Evolutionary conservation across 2,888 invertebrate species (phyloP).

Genomic region (Gastracanthus pulcherrimus): DNA sequence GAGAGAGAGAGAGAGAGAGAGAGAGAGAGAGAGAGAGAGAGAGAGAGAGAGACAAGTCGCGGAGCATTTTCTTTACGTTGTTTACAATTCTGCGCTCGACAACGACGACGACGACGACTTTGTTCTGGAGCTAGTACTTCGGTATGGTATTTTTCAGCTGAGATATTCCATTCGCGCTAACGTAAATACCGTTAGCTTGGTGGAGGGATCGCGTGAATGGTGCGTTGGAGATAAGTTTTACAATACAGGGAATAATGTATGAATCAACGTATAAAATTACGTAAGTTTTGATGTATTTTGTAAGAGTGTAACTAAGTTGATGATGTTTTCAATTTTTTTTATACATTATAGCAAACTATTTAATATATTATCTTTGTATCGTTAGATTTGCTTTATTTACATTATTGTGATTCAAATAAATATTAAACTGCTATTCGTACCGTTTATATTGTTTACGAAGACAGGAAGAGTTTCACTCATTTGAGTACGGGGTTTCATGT

Average conservation of each 20-base stretch:
- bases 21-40: constrained; percentile 19
- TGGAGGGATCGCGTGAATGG: neutral
- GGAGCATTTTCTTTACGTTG: constrained; percentile 43
- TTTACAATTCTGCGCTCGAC: constrained; percentile 40
- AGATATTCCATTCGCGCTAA: constrained; percentile 40
- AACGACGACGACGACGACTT: neutral
- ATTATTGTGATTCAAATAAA: too few relatives aligned
- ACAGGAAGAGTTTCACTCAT: too few relatives aligned
- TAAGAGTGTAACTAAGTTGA: neutral
- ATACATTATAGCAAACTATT: too few relatives aligned
- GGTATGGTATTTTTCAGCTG: constrained; percentile 45
- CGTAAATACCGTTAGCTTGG: constrained; percentile 39
- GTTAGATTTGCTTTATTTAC: too few relatives aligned
- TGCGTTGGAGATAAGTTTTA: constrained; percentile 28
- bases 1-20: too few relatives aligned
- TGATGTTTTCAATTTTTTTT: constrained; percentile 29
- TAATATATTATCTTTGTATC: too few relatives aligned
- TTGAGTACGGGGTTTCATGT: too few relatives aligned
- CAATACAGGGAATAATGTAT: constrained; percentile 26
- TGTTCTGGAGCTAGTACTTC: neutral
- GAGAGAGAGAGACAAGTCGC: constrained; percentile 5
- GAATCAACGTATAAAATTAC: constrained; percentile 45
- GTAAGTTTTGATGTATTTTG: constrained; percentile 42
- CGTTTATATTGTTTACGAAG: too few relatives aligned
- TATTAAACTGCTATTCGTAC: too few relatives aligned